phyloP scores from a whole-genome alignment of 92 coral and sea anemone species.

The Plumapathes pennacea region DNA sequence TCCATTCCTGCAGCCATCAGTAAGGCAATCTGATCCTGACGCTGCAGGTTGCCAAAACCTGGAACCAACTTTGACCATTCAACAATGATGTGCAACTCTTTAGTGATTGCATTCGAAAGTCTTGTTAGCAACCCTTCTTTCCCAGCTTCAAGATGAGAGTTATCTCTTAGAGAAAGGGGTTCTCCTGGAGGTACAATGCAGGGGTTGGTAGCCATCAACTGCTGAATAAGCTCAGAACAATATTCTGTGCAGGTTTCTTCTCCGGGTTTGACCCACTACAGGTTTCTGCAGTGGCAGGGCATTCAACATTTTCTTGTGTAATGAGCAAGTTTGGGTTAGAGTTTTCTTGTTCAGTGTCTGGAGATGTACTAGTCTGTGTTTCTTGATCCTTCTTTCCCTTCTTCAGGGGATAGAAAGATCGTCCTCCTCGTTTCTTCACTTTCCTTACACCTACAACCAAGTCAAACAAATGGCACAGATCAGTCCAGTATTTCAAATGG shows the following conservation, averaged over 20 bases:
- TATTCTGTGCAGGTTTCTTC: constrained; percentile 10
- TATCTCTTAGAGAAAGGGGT: constrained; percentile 40
- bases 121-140: constrained; percentile 66
- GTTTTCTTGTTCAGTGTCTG: constrained; percentile 10
- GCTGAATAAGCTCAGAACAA: constrained; percentile 59
- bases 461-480: neutral
- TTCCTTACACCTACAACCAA: constrained; percentile 78
- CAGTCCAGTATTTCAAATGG: neutral
- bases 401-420: constrained; percentile 89
- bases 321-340: neutral
- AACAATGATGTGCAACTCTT: constrained; percentile 82
- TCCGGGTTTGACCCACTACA: no score
- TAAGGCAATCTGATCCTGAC: constrained; percentile 77
- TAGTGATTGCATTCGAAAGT: constrained; percentile 84
- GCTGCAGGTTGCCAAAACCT: constrained; percentile 69
- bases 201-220: constrained; percentile 77
- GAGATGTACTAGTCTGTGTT: constrained; percentile 4
- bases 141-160: constrained; percentile 45
- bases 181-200: constrained; percentile 90
- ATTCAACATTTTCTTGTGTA: neutral
- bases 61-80: constrained; percentile 97
- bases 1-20: constrained; percentile 95
- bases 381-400: constrained; percentile 32
- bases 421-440: constrained; percentile 89
- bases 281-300: constrained; percentile 1